These are phyloP conservation scores for Phyllotreta cruciferae DNA, from an alignment of 2,888 invertebrate genomes.

Conservation along the genomic window DNA sequence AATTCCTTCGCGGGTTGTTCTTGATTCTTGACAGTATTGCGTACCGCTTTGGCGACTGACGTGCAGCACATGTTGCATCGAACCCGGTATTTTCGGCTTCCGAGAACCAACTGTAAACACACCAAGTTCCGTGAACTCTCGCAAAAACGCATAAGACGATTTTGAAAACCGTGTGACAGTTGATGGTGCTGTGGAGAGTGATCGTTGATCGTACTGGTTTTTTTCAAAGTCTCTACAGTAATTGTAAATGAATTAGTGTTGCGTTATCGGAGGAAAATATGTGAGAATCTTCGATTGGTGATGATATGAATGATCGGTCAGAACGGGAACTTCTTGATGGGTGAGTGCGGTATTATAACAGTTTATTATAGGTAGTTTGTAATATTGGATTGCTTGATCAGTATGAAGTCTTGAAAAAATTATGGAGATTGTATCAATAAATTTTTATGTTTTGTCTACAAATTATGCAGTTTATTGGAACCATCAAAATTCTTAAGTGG, in stretches of 20 bases:
- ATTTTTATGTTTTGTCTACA: too few species aligned
- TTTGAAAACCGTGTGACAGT: slow-evolving; percentile 11
- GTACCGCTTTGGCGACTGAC: slow-evolving; percentile 3
- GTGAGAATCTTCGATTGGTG: too few species aligned
- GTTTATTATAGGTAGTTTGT: too few species aligned
- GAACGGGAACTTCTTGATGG: slow-evolving; percentile 2
- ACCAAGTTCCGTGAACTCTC: slow-evolving; percentile 16
- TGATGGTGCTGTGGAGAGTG: slow-evolving; percentile 3
- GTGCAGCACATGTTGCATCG: neutral
- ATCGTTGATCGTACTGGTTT: slow-evolving; percentile 1
- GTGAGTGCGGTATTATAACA: neutral
- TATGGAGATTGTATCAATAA: too few species aligned
- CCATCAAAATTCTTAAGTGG: too few species aligned
- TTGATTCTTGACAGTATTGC: slow-evolving; percentile 15
- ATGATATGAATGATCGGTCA: slow-evolving; percentile 1
- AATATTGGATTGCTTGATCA: too few species aligned
- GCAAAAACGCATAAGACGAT: neutral
- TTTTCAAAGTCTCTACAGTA: neutral
- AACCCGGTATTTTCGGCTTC: slow-evolving; percentile 9
- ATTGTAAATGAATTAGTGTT: too few species aligned
- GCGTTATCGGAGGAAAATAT: too few species aligned
- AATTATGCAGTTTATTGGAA: too few species aligned
- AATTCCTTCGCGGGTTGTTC: slow-evolving; percentile 2
- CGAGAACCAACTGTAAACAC: slow-evolving; percentile 16
- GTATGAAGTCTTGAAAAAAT: too few species aligned